phyloP scores from a whole-genome alignment of 2,797 vertebrate species.

The Lagodon rhomboides region DNA sequence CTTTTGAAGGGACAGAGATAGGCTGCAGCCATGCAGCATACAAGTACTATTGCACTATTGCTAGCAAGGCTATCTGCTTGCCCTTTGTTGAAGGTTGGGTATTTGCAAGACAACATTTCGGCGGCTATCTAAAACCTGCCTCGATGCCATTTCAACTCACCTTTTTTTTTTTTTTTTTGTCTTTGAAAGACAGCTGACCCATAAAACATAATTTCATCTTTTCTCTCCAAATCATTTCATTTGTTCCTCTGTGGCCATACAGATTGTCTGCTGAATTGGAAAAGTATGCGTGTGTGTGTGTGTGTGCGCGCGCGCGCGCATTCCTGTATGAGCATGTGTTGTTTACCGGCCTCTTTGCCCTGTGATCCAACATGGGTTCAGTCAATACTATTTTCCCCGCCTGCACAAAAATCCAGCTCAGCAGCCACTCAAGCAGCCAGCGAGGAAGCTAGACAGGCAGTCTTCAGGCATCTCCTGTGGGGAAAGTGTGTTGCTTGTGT shows the following conservation, averaged over 20 bases:
- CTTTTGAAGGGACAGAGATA: constrained; percentile 29
- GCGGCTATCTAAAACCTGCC: constrained; percentile 32
- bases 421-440: constrained; percentile 50
- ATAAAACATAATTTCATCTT: constrained; percentile 51
- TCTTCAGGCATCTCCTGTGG: constrained; percentile 63
- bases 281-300: not conserved
- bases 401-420: constrained; percentile 55
- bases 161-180: constrained; percentile 25
- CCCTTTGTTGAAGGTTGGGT: constrained; percentile 56
- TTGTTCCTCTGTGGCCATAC: constrained; percentile 34
- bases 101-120: constrained; percentile 42
- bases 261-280: constrained; percentile 30
- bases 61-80: constrained; percentile 43
- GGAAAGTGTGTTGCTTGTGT: constrained; percentile 61
- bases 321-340: constrained; percentile 37
- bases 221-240: constrained; percentile 50
- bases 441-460: constrained; percentile 48
- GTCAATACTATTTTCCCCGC: constrained; percentile 43
- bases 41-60: not conserved
- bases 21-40: not conserved
- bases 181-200: constrained; percentile 64
- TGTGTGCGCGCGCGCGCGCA: not conserved
- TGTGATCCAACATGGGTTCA: constrained; percentile 52
- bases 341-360: constrained; percentile 56
- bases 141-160: constrained; percentile 43